Conservation (phyloP, 2,888 invertebrate genomes). For the Protophormia terraenovae region DNA sequence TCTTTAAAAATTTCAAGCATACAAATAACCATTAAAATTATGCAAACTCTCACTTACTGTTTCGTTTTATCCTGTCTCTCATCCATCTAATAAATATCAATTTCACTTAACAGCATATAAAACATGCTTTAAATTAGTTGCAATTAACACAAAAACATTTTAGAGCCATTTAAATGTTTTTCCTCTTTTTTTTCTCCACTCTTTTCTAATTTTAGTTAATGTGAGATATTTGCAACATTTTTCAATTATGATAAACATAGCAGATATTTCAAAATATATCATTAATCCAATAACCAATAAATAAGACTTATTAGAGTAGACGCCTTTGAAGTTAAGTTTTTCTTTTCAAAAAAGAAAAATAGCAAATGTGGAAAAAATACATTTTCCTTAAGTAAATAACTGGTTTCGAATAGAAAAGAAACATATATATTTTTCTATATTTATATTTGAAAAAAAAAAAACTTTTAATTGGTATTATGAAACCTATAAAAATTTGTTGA, state of each 20-base stretch:
- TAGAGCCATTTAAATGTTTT: background rate
- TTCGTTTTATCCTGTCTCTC: background rate
- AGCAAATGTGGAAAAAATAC: background rate
- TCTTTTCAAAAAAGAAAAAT: background rate
- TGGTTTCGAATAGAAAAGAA: constrained; percentile 15
- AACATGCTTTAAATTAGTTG: constrained; percentile 30
- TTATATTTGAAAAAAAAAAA: constrained; percentile 58
- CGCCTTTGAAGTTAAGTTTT: constrained; percentile 55
- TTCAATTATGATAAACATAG: constrained; percentile 57
- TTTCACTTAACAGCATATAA: background rate
- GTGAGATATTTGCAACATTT: constrained; percentile 52
- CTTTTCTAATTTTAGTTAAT: constrained; percentile 14
- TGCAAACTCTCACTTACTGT: background rate
- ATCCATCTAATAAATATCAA: background rate
- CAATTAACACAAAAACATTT: constrained; percentile 14
- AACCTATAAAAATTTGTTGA: constrained; percentile 41
- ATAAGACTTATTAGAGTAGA: constrained; percentile 52
- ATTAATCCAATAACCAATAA: constrained; percentile 59
- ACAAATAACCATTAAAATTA: background rate
- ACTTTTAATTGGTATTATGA: constrained; percentile 68
- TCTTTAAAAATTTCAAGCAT: too few species aligned
- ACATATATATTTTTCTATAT: background rate
- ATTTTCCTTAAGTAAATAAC: constrained; percentile 49
- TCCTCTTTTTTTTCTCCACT: background rate
- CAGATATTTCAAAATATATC: constrained; percentile 60